Percentiles rank a stretch among this genome's conserved stretches.
Conservation (phyloP, 1,140 invertebrate genomes). For the Sipha flava region DNA sequence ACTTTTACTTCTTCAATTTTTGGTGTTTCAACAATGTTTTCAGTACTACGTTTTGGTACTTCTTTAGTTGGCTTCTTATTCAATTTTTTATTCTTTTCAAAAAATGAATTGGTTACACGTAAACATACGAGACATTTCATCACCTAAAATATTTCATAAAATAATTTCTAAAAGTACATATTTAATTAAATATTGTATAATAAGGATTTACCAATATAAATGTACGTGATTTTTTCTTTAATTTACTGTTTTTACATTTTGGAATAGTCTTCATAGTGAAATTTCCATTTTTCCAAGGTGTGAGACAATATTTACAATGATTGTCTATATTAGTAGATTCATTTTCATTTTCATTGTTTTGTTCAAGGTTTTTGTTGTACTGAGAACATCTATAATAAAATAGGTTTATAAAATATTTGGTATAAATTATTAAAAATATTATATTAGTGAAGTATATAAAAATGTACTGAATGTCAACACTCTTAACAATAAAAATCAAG, state of each 20-base stretch:
- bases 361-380: neutral
- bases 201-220: neutral
- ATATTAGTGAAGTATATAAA: no score
- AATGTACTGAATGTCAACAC: no score
- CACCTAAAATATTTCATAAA: neutral
- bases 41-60: neutral
- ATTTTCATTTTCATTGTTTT: no score
- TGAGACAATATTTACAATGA: neutral
- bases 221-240: neutral
- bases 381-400: neutral
- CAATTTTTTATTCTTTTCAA: neutral
- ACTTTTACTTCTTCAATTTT: neutral
- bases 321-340: neutral
- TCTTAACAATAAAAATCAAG: no score
- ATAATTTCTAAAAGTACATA: no score
- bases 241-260: neutral
- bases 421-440: no score
- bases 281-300: neutral
- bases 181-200: no score
- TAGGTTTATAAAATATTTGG: neutral
- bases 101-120: neutral
- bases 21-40: neutral
- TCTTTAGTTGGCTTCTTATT: neutral
- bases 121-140: neutral
- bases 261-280: neutral